phyloP scores from a whole-genome alignment of 2,113 vertebrate species.

The Gnathonemus echidnorhynchus region DNA sequence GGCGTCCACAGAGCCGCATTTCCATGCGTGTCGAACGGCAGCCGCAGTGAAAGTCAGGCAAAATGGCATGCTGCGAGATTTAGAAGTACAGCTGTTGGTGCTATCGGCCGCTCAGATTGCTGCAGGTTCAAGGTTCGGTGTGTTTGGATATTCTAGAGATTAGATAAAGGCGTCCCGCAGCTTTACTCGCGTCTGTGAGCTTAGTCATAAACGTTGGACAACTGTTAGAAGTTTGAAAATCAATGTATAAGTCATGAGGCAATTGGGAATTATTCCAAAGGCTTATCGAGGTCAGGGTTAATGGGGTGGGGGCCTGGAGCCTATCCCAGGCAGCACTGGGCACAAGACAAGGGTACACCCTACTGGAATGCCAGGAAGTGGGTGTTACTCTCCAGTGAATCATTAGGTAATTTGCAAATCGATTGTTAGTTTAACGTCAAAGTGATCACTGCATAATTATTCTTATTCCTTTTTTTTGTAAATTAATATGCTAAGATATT shows the following conservation, averaged over 20 bases:
- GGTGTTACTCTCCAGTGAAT: neutral
- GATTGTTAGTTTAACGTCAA: neutral
- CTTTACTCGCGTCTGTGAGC: conserved; percentile 12
- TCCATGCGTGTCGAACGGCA: conserved; percentile 15
- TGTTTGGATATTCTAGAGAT: conserved; percentile 20
- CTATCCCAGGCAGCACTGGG: neutral
- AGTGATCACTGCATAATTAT: neutral
- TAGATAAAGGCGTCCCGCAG: conserved; percentile 25
- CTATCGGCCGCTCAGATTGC: neutral
- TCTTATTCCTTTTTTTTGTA: neutral
- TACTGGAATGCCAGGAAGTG: neutral
- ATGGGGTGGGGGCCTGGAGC: neutral
- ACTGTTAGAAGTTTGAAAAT: neutral
- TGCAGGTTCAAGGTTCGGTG: conserved; percentile 26
- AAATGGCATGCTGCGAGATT: neutral
- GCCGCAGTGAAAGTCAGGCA: neutral
- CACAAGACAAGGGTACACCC: neutral
- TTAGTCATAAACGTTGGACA: conserved; percentile 9
- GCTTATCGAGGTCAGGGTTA: neutral
- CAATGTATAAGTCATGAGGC: neutral
- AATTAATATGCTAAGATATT: neutral
- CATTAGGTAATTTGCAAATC: neutral
- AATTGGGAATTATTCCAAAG: neutral
- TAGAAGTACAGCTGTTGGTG: neutral
- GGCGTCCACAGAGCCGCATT: conserved; percentile 18